phyloP scores from a whole-genome alignment of 2,888 invertebrate genomes.

The Trypoxylon attenuatum region DNA sequence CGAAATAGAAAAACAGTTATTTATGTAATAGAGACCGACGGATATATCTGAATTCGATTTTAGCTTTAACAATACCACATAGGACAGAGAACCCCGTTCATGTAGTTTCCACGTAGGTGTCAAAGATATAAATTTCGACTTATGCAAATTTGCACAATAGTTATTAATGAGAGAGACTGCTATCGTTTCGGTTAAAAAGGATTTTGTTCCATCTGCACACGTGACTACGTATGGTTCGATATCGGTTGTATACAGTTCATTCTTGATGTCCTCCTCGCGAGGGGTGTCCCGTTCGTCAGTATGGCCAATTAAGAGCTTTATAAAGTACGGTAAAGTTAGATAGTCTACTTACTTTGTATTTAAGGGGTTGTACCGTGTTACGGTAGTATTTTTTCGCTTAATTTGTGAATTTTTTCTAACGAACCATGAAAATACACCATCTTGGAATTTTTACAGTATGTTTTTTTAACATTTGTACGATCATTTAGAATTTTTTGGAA shows the following conservation, averaged over 20 bases:
- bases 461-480: no score
- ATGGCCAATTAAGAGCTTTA: slow-evolving; percentile 77
- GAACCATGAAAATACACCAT: no score
- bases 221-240: slow-evolving; percentile 76
- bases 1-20: neutral
- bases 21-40: neutral
- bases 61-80: slow-evolving; percentile 24
- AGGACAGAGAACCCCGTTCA: neutral
- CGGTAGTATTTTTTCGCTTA: no score
- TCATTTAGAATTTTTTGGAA: no score
- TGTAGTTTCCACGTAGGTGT: slow-evolving; percentile 62
- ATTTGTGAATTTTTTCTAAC: no score
- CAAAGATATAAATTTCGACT: slow-evolving; percentile 60
- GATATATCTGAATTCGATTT: neutral
- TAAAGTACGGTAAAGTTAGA: slow-evolving; percentile 11
- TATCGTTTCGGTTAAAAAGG: slow-evolving; percentile 76
- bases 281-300: slow-evolving; percentile 77
- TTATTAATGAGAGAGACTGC: slow-evolving; percentile 84
- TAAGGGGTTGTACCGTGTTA: no score
- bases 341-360: no score
- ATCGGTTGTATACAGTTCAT: slow-evolving; percentile 77
- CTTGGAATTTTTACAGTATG: no score
- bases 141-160: slow-evolving; percentile 86
- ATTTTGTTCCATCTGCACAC: slow-evolving; percentile 47
- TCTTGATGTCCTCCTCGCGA: slow-evolving; percentile 75